Evolutionary conservation across 2,888 invertebrate genomes (phyloP).

Genomic region (Zaprionus obscuricornis): DNA sequence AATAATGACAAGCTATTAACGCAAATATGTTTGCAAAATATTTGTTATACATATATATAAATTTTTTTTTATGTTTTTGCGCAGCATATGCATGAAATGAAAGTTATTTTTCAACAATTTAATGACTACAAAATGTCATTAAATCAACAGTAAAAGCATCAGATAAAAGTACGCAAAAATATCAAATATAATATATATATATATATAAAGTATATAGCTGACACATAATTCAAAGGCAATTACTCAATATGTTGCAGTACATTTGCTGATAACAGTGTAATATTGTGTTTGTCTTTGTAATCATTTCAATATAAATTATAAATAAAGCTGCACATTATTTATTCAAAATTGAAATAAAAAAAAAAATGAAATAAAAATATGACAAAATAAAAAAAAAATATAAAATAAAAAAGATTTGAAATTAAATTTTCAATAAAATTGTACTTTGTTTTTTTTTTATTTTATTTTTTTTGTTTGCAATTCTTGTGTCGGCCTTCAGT

Average conservation of each 20-base stretch:
- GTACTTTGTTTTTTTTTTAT: too few species aligned
- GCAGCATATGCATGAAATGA: conserved; percentile 1
- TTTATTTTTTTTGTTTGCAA: too few species aligned
- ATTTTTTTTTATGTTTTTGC: conserved; percentile 17
- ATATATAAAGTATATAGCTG: conserved; percentile 32
- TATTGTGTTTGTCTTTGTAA: conserved; percentile 29
- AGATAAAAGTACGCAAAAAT: conserved; percentile 38
- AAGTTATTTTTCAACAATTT: conserved; percentile 31
- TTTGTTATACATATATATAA: conserved; percentile 16
- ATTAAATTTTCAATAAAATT: too few species aligned
- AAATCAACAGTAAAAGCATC: conserved; percentile 36
- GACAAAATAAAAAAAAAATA: too few species aligned
- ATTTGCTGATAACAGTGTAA: conserved; percentile 54
- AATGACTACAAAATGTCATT: conserved; percentile 61
- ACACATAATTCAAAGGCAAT: conserved; percentile 22
- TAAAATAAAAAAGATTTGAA: too few species aligned
- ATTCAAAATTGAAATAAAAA: too few species aligned
- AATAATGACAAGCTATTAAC: conserved; percentile 63
- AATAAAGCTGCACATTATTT: not conserved
- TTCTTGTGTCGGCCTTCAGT: too few species aligned
- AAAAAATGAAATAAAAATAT: too few species aligned
- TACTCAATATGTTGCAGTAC: conserved; percentile 23
- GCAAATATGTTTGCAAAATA: conserved; percentile 43
- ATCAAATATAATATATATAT: conserved; percentile 37
- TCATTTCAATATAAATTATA: not conserved